Percentiles rank a stretch among this genome's conserved stretches.
These are phyloP conservation scores for Anoplius nigerrimus DNA, from an alignment of 2,888 invertebrate species.

Conservation along the genomic window DNA sequence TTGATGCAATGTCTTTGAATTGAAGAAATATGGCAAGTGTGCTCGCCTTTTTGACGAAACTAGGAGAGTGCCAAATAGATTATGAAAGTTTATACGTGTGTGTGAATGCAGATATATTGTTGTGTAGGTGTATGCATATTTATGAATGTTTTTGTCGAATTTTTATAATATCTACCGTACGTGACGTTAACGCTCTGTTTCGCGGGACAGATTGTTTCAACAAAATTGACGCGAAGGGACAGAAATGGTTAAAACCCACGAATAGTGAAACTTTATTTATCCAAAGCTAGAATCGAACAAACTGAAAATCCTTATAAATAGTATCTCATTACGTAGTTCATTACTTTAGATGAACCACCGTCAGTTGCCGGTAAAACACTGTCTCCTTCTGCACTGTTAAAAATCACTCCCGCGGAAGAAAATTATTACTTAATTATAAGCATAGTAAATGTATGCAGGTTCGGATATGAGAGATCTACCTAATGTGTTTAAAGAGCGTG, in stretches of 20 bases:
- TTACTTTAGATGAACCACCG: not conserved
- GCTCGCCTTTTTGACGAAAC: slow-evolving; percentile 67
- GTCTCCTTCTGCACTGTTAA: not conserved
- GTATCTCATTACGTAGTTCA: too few relatives aligned
- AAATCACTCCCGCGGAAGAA: slow-evolving; percentile 32
- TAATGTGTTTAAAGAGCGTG: slow-evolving; percentile 63
- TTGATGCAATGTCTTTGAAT: slow-evolving; percentile 73
- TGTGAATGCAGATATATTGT: slow-evolving; percentile 36
- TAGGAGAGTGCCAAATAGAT: slow-evolving; percentile 70
- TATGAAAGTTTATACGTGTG: slow-evolving; percentile 68
- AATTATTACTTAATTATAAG: slow-evolving; percentile 25
- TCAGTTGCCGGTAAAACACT: not conserved
- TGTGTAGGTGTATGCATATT: slow-evolving; percentile 30
- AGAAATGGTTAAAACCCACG: not conserved
- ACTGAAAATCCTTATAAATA: not conserved
- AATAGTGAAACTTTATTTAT: not conserved
- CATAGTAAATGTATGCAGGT: slow-evolving; percentile 46
- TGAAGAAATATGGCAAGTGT: slow-evolving; percentile 69
- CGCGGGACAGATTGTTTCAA: slow-evolving; percentile 20
- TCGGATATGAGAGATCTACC: slow-evolving; percentile 61
- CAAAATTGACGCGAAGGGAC: too few relatives aligned
- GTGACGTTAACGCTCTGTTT: slow-evolving; percentile 28
- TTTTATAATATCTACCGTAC: slow-evolving; percentile 46
- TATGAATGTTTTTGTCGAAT: slow-evolving; percentile 36
- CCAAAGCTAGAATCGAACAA: not conserved